Evolutionary conservation across 2,888 invertebrate genomes (phyloP), one percentile per base, ranked within the genome.

Genomic region (Gymnosoma rotundatum): DNA sequence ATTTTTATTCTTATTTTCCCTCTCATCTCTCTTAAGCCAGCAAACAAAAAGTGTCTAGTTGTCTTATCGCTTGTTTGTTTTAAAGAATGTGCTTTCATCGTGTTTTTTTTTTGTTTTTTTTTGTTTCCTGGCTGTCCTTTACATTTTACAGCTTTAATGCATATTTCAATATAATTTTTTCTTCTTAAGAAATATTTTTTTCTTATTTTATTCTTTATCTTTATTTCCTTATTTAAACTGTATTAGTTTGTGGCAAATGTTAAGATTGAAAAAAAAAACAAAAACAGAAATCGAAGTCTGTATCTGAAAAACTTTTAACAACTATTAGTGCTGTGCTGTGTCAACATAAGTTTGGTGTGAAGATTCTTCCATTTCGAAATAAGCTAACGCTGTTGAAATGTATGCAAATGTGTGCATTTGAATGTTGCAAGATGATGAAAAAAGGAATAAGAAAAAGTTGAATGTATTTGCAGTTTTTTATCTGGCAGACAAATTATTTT

Each of bases 401-500:
- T 56, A 60, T 63, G 42, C 36, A 61, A 32, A 54, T 50, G 56
- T 63, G 25, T 79, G 75, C 61, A 70, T 67, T 56, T 64, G 58
- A 78, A 74, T 78, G 69, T 74, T 66, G 52, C 52, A 70, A 20
- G 14, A 52, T 61, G 18, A 45, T 36, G 16, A 60, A 38, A 7
- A 58, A 21, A 63, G 1, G 1, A 42, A 9, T 42, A 32, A 32
- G 20, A 75, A 54, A n/a, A 48, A 64, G 36, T 36, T 74, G 10
- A 48, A 18, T 42, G 50, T 66, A 52, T 79, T 80, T 80, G 36
- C n/a, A 64, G 67, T 54, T 76, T 73, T 58, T 75, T 78, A 70
- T 64, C 64, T 78, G 78, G 74, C 74, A 83, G 80, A 86, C 81
- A 79, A 86, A 86, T 86, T 87, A 86, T 86, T 85, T 87, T 86